phyloP scores from a whole-genome alignment of 2,888 invertebrate species.

The Epirrita christyi region DNA sequence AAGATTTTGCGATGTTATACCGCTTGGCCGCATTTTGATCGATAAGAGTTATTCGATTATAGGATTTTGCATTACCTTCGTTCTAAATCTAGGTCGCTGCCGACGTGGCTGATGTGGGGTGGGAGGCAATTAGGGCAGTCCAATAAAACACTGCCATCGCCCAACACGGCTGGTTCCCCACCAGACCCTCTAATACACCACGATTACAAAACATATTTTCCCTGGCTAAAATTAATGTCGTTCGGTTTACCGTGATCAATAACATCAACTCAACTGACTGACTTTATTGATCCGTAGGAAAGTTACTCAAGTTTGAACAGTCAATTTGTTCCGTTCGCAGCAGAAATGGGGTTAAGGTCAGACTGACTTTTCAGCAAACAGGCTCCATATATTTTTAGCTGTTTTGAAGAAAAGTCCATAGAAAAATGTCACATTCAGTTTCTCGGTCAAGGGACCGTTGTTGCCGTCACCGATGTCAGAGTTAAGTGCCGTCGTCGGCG shows the following conservation, averaged over 20 bases:
- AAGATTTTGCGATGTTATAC: background rate
- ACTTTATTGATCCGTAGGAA: conserved; percentile 20
- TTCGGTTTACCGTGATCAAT: conserved; percentile 25
- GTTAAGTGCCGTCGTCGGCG: conserved; percentile 68
- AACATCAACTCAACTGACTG: conserved; percentile 22
- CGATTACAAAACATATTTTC: conserved; percentile 24
- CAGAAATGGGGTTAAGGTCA: conserved; percentile 23
- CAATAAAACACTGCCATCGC: conserved; percentile 70
- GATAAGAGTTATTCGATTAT: conserved; percentile 13
- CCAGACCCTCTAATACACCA: too few species aligned
- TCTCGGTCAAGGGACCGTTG: conserved; percentile 45
- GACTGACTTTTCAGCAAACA: conserved; percentile 16
- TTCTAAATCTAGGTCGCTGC: conserved; percentile 61
- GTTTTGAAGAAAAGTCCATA: background rate
- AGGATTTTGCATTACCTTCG: conserved; percentile 11
- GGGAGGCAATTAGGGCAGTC: conserved; percentile 75
- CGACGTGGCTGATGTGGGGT: conserved; percentile 67
- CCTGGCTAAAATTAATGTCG: conserved; percentile 27
- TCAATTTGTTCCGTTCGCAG: conserved; percentile 15
- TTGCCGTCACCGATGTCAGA: conserved; percentile 67
- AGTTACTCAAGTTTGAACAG: conserved; percentile 21
- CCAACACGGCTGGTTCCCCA: conserved; percentile 62
- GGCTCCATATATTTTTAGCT: too few species aligned
- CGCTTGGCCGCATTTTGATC: background rate
- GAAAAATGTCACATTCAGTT: background rate